phyloP scores from a whole-genome alignment of 2,113 vertebrate species.

The Lepus europaeus region DNA sequence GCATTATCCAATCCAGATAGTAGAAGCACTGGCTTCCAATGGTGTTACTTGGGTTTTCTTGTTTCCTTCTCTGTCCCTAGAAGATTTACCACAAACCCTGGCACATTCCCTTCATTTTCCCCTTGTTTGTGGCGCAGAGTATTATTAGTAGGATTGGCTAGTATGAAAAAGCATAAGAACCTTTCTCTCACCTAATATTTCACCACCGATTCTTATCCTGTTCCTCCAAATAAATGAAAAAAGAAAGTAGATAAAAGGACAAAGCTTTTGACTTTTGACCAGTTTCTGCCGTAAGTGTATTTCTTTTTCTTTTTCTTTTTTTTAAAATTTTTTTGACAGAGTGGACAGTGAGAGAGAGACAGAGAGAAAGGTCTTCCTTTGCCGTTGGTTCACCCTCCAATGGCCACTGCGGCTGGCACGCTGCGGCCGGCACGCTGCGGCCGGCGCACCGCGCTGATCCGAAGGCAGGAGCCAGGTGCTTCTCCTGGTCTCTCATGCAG shows the following conservation, averaged over 20 bases:
- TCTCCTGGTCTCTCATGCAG: too few species aligned
- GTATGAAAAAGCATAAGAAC: neutral
- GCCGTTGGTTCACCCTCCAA: too few species aligned
- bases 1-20: conserved; percentile 12
- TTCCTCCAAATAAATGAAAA: conserved; percentile 52
- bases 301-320: too few species aligned
- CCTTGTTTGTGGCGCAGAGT: neutral
- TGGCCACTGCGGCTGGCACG: too few species aligned
- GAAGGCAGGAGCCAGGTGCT: too few species aligned
- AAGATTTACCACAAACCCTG: neutral
- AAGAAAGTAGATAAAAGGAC: conserved; percentile 17
- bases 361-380: too few species aligned
- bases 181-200: neutral
- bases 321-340: too few species aligned
- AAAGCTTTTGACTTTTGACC: conserved; percentile 11
- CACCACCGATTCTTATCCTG: neutral
- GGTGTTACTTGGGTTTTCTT: neutral
- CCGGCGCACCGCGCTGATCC: too few species aligned
- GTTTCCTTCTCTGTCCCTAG: neutral
- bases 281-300: conserved; percentile 17
- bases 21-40: neutral
- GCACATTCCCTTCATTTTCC: neutral
- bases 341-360: too few species aligned
- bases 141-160: neutral
- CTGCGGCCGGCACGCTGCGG: too few species aligned